These are phyloP conservation scores for Orbicella faveolata DNA, from an alignment of 64 coral and sea anemone genomes.

Conservation along the genomic window DNA sequence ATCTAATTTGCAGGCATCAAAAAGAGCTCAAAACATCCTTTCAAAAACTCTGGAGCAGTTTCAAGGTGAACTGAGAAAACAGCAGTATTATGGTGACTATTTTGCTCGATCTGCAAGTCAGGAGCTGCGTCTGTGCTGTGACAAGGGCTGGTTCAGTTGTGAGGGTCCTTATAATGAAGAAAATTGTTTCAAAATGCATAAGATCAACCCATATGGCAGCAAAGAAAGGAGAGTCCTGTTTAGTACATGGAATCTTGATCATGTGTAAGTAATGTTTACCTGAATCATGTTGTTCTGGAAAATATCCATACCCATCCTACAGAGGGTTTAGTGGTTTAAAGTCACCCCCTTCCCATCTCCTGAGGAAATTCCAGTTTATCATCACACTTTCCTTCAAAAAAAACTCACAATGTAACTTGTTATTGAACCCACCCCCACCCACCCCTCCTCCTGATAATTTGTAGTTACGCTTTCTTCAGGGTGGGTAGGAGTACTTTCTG, in stretches of 20 bases:
- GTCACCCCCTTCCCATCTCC: not conserved
- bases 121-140: constrained; percentile 70
- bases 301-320: no score
- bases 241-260: constrained; percentile 98
- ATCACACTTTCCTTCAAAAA: not conserved
- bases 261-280: constrained; percentile 79
- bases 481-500: no score
- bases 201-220: constrained; percentile 94
- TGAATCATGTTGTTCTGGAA: not conserved
- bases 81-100: constrained; percentile 79
- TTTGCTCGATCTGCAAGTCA: constrained; percentile 71
- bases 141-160: constrained; percentile 87
- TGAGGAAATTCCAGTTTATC: not conserved
- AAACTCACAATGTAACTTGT: no score
- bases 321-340: no score
- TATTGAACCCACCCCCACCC: no score
- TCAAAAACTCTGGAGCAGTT: constrained; percentile 45
- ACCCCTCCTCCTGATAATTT: no score
- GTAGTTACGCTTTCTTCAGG: no score
- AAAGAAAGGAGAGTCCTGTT: constrained; percentile 87
- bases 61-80: constrained; percentile 60
- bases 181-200: constrained; percentile 64
- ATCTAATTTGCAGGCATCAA: constrained; percentile 35
- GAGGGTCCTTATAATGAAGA: constrained; percentile 70
- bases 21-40: constrained; percentile 45